A percentile compares a stretch with the other conserved stretches of the same genome.
Evolutionary conservation across 2,797 vertebrate genomes (phyloP).

Genomic region (Enteromius paludinosus): DNA sequence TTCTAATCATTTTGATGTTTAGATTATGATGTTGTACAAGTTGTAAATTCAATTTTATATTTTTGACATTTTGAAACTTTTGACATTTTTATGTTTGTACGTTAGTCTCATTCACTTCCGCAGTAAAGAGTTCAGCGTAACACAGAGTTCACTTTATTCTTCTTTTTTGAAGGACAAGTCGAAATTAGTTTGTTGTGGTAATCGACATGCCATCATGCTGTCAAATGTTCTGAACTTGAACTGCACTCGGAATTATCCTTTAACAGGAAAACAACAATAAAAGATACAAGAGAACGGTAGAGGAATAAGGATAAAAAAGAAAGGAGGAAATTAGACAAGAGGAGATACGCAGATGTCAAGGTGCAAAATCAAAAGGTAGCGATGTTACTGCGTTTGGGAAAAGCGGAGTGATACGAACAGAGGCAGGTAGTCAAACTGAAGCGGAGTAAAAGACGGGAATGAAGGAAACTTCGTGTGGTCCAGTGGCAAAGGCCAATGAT

Average conservation of each 20-base stretch:
- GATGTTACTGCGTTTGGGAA: background rate
- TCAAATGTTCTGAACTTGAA: background rate
- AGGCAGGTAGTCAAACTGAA: slow-evolving; percentile 30
- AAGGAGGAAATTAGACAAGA: slow-evolving; percentile 17
- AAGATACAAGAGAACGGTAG: background rate
- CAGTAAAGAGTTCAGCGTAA: background rate
- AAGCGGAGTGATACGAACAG: slow-evolving; percentile 43
- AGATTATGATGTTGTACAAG: background rate
- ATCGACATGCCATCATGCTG: background rate
- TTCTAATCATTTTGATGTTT: background rate
- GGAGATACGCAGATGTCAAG: background rate
- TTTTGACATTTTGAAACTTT: background rate
- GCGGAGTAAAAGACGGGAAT: slow-evolving; percentile 65
- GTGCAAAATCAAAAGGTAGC: background rate
- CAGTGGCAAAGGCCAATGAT: slow-evolving; percentile 76
- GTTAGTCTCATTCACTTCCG: background rate
- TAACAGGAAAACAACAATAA: background rate
- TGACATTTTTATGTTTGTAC: background rate
- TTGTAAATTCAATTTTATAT: background rate
- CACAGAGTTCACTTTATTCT: background rate
- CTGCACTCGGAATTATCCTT: background rate
- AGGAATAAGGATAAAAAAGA: background rate
- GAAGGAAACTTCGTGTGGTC: slow-evolving; percentile 78
- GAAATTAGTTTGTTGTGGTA: background rate
- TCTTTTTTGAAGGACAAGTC: background rate